phyloP scores from a whole-genome alignment of 2,113 vertebrate genomes.

The Dromaius novaehollandiae region DNA sequence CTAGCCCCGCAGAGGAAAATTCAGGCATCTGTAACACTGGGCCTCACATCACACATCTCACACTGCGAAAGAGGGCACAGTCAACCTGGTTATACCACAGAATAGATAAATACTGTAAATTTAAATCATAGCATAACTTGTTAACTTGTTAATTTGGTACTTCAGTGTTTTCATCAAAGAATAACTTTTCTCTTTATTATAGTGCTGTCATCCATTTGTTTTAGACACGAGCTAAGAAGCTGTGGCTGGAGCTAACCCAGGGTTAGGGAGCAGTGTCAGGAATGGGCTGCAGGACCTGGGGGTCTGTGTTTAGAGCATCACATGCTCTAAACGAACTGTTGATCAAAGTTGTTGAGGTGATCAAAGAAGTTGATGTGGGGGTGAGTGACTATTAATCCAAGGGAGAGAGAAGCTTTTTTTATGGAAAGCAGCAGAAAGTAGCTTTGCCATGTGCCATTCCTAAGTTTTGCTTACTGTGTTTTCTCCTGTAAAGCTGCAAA shows the following conservation, averaged over 20 bases:
- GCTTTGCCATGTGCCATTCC: background rate
- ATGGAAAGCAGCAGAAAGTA: background rate
- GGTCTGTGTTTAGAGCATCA: background rate
- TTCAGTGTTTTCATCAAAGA: background rate
- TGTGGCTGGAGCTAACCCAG: background rate
- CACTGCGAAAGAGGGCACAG: background rate
- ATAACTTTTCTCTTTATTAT: background rate
- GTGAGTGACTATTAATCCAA: background rate
- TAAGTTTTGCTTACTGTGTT: background rate
- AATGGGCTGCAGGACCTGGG: background rate
- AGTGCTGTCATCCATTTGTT: background rate
- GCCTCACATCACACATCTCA: background rate
- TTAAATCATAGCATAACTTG: background rate
- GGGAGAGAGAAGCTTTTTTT: background rate
- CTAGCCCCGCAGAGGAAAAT: background rate
- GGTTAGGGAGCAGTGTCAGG: background rate
- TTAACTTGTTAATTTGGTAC: background rate
- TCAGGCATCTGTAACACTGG: background rate
- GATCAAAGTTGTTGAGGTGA: background rate
- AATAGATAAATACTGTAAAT: background rate
- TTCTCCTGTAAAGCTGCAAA: background rate
- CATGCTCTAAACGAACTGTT: background rate
- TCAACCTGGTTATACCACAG: background rate
- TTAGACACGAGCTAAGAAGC: background rate
- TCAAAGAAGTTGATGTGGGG: background rate